These are phyloP conservation scores for Cladorhizidae sp. DNA, from an alignment of 37 sponge, comb jelly and placozoan genomes.

Conservation along the genomic window DNA sequence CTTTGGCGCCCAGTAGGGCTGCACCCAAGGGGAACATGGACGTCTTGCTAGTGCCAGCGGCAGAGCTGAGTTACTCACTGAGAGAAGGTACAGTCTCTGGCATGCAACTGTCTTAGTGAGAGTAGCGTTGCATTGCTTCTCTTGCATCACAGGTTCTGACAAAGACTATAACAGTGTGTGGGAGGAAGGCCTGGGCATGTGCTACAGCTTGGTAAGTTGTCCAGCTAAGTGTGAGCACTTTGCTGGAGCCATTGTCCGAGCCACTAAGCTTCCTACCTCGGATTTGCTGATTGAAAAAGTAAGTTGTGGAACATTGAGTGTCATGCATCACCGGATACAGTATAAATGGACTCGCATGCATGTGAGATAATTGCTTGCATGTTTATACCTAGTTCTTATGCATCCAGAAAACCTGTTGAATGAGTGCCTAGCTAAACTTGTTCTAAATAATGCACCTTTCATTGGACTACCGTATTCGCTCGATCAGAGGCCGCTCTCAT, in stretches of 20 bases:
- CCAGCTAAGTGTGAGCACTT: neutral
- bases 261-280: neutral
- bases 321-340: too few species aligned
- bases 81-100: neutral
- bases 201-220: slow-evolving; percentile 24
- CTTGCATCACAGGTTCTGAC: neutral
- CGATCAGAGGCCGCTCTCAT: too few species aligned
- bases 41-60: neutral
- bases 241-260: slow-evolving; percentile 7
- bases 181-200: slow-evolving; percentile 31
- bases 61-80: neutral
- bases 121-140: neutral
- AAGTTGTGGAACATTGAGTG: too few species aligned
- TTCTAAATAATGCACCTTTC: too few species aligned
- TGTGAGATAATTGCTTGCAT: too few species aligned
- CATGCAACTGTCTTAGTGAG: neutral
- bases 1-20: neutral
- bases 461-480: too few species aligned
- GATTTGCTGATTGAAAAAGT: neutral
- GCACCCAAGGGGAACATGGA: neutral
- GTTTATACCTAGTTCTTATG: too few species aligned
- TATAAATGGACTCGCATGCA: too few species aligned
- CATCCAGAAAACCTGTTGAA: too few species aligned
- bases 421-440: too few species aligned
- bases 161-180: slow-evolving; percentile 36